phyloP scores from a whole-genome alignment of 2,888 invertebrate genomes.

The Folsomia candida region DNA sequence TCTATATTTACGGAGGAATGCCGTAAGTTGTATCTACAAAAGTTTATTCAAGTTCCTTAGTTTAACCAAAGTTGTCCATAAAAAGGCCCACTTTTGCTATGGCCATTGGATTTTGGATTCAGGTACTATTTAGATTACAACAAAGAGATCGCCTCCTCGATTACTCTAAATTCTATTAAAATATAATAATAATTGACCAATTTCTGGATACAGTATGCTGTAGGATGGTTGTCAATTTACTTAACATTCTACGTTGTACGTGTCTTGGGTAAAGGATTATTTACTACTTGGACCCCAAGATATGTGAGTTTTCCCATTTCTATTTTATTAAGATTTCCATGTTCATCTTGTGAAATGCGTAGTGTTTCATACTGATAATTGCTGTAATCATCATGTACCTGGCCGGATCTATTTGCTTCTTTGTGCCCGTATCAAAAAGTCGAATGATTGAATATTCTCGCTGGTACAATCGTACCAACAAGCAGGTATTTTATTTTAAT shows the following conservation, averaged over 20 bases:
- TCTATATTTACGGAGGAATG: neutral
- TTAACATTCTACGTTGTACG: neutral
- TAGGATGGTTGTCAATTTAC: neutral
- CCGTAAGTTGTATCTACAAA: too few species aligned
- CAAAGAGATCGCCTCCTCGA: neutral
- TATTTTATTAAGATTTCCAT: neutral
- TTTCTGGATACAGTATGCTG: neutral
- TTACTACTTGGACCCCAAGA: neutral
- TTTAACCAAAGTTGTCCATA: too few species aligned
- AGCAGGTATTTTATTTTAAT: too few species aligned
- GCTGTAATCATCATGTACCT: neutral
- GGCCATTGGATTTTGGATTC: constrained; percentile 4
- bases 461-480: neutral
- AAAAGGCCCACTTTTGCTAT: neutral
- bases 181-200: neutral
- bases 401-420: neutral
- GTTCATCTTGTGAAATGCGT: too few species aligned
- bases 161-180: too few species aligned
- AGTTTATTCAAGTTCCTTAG: too few species aligned
- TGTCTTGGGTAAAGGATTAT: neutral
- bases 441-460: neutral
- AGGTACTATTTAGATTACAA: too few species aligned
- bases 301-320: neutral
- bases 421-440: neutral
- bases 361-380: neutral